phyloP scores from a whole-genome alignment of 92 coral and sea anemone genomes.

The Siderastrea siderea region DNA sequence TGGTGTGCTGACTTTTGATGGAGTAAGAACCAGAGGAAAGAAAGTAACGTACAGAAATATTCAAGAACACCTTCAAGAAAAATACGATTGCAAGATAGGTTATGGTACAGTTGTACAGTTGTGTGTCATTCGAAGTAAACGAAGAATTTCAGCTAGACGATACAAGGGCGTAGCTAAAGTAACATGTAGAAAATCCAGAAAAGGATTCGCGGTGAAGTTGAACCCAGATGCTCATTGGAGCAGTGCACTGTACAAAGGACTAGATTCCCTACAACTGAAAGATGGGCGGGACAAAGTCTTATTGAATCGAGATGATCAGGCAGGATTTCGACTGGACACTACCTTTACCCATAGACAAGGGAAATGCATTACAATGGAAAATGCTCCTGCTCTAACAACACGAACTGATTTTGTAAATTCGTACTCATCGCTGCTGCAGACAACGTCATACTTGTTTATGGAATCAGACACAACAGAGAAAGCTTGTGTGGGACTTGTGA shows the following conservation, averaged over 20 bases:
- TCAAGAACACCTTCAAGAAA: constrained; percentile 63
- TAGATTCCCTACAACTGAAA: constrained; percentile 49
- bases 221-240: constrained; percentile 68
- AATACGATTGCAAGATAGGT: constrained; percentile 58
- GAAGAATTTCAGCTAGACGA: constrained; percentile 49
- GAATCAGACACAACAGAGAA: constrained; percentile 68
- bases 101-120: constrained; percentile 77
- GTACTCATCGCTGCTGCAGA: constrained; percentile 58
- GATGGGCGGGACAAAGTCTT: constrained; percentile 62
- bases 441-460: constrained; percentile 74
- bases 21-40: constrained; percentile 61
- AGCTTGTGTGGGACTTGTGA: constrained; percentile 71
- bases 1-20: constrained; percentile 68
- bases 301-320: constrained; percentile 68
- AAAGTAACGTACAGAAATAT: constrained; percentile 65
- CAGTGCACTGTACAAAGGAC: constrained; percentile 58
- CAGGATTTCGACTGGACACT: constrained; percentile 67
- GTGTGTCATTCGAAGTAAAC: constrained; percentile 67
- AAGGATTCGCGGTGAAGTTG: constrained; percentile 66
- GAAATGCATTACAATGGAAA: constrained; percentile 30
- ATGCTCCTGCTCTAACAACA: constrained; percentile 42
- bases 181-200: constrained; percentile 64
- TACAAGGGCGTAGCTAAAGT: constrained; percentile 71
- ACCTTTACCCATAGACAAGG: constrained; percentile 68
- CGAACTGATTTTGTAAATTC: constrained; percentile 59